Conservation (phyloP, 92 coral and sea anemone species). For the Nematostella vectensis region DNA sequence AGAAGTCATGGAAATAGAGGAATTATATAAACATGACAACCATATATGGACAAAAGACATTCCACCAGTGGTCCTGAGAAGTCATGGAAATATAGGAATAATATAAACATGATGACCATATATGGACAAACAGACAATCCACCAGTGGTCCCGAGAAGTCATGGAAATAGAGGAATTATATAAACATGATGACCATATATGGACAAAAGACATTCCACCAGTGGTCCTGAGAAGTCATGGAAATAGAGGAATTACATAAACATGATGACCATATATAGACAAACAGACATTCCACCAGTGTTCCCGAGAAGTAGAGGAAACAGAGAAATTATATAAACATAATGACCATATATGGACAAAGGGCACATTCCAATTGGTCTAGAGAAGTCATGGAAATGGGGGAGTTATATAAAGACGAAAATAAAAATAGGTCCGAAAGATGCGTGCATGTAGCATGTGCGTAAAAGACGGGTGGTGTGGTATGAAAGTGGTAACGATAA, state of each 20-base stretch:
- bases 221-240: conserved; percentile 19
- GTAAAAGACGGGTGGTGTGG: too few species aligned
- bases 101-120: too few species aligned
- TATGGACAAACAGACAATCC: too few species aligned
- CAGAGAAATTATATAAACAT: background rate
- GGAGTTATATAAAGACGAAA: too few species aligned
- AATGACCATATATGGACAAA: too few species aligned
- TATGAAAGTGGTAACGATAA: too few species aligned
- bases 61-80: conserved; percentile 37
- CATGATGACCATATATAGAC: too few species aligned
- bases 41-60: conserved; percentile 15
- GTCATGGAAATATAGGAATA: background rate
- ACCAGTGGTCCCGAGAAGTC: conserved; percentile 26
- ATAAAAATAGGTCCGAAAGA: too few species aligned
- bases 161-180: background rate
- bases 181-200: too few species aligned
- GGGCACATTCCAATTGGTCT: conserved; percentile 32
- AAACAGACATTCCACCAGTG: conserved; percentile 32
- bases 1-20: background rate
- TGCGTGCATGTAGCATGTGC: too few species aligned
- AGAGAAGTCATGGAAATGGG: background rate
- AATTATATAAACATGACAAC: too few species aligned
- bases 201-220: conserved; percentile 30
- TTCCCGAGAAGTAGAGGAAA: conserved; percentile 11
- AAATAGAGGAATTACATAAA: background rate